Conservation (phyloP, 2,113 vertebrate genomes). For the Cyrtonyx montezumae region DNA sequence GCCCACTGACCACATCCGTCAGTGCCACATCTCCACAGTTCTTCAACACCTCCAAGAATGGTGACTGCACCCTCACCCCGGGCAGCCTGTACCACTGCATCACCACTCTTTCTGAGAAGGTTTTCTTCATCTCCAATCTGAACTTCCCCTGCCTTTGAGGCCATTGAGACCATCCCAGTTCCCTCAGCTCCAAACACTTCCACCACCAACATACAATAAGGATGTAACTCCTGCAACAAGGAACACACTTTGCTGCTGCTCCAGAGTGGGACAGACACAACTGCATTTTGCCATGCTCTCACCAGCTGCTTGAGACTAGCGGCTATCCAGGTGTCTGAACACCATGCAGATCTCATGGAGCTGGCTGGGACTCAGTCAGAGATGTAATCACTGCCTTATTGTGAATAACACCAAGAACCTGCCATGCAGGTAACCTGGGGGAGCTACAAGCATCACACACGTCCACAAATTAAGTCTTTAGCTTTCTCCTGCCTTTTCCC, state of each 20-base stretch:
- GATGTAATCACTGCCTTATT: fast-evolving
- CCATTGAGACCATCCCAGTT: no score
- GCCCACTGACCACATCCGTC: no score
- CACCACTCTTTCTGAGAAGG: no score
- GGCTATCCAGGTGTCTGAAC: fast-evolving
- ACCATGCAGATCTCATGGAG: not conserved
- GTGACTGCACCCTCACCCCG: no score
- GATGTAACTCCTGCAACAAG: not conserved
- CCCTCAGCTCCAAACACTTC: not conserved
- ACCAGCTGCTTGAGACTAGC: not conserved
- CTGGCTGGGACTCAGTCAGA: not conserved
- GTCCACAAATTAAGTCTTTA: not conserved
- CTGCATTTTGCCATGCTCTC: not conserved
- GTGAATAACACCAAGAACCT: not conserved
- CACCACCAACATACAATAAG: not conserved
- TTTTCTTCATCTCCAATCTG: no score
- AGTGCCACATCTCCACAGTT: no score
- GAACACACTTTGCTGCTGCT: not conserved
- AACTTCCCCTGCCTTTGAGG: no score
- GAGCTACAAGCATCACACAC: not conserved
- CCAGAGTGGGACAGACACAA: not conserved
- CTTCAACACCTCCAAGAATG: no score
- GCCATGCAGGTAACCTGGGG: fast-evolving
- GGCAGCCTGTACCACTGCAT: no score
- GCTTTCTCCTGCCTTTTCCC: not conserved